Conservation (phyloP, 53 echinoderm and acorn worm genomes). For the Actinopyga echinites region DNA sequence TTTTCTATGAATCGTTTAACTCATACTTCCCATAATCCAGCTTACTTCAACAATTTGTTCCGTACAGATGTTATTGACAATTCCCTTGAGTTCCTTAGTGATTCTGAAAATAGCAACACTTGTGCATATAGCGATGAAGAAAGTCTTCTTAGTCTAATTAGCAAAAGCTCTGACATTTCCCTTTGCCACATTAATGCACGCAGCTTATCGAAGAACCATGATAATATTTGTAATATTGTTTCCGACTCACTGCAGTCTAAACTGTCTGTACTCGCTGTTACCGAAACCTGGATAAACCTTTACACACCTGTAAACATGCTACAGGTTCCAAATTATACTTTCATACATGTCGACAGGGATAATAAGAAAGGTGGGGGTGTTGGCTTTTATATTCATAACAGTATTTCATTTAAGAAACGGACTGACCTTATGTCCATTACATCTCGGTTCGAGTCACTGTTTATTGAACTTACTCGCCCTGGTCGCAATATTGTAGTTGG, state of each 20-base stretch:
- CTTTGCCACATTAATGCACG: not conserved
- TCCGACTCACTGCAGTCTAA: not conserved
- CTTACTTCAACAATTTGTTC: not conserved
- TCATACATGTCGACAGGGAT: not conserved
- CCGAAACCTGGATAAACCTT: not conserved
- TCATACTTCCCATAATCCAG: no score
- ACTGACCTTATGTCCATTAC: not conserved
- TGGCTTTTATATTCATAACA: not conserved
- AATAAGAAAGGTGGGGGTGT: not conserved
- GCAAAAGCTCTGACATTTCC: no score
- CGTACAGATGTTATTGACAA: not conserved
- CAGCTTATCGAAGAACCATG: not conserved
- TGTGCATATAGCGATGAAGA: no score
- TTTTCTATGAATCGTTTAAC: no score
- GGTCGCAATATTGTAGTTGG: not conserved
- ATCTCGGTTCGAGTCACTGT: not conserved
- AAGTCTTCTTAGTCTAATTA: no score
- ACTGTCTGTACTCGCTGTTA: not conserved
- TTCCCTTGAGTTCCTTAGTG: no score
- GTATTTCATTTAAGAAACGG: no score
- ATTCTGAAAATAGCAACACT: no score
- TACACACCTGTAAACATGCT: not conserved
- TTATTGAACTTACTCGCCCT: not conserved
- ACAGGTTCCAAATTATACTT: not conserved
- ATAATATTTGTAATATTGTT: not conserved